Percentiles rank a stretch among this genome's conserved stretches.
Conservation (phyloP, 1,140 invertebrate species). For the Zaprionus kolodkinae region DNA sequence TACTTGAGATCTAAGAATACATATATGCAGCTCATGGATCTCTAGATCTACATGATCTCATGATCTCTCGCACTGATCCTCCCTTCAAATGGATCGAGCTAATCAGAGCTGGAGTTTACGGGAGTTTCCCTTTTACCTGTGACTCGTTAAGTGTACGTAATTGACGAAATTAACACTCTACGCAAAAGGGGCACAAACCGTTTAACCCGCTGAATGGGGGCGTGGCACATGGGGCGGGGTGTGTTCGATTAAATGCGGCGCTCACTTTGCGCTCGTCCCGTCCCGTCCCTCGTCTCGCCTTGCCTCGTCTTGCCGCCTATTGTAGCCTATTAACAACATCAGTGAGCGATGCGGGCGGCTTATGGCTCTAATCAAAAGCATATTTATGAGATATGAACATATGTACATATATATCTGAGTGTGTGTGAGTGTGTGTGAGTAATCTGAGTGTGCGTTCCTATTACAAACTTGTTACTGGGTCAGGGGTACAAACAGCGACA, state of each 20-base stretch:
- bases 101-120: neutral
- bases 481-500: slow-evolving; percentile 60
- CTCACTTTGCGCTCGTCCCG: neutral
- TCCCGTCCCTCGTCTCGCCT: neutral
- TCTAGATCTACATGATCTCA: too few species aligned
- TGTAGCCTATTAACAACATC: slow-evolving; percentile 78
- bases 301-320: slow-evolving; percentile 39
- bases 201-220: slow-evolving; percentile 38
- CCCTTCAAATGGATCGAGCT: neutral
- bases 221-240: slow-evolving; percentile 9
- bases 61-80: neutral
- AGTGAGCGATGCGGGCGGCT: slow-evolving; percentile 70
- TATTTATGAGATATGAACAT: slow-evolving; percentile 69
- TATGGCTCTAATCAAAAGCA: slow-evolving; percentile 72
- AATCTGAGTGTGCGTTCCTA: slow-evolving; percentile 34
- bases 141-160: slow-evolving; percentile 28
- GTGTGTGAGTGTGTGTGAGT: neutral
- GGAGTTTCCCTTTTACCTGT: neutral
- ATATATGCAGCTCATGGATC: neutral
- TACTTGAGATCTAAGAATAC: neutral
- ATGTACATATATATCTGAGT: slow-evolving; percentile 4
- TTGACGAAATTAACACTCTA: slow-evolving; percentile 69
- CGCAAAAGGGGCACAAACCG: slow-evolving; percentile 29
- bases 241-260: slow-evolving; percentile 65
- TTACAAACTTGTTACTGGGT: slow-evolving; percentile 61